phyloP scores from a whole-genome alignment of 2,888 invertebrate species.

The Caenorhabditis uteleia region DNA sequence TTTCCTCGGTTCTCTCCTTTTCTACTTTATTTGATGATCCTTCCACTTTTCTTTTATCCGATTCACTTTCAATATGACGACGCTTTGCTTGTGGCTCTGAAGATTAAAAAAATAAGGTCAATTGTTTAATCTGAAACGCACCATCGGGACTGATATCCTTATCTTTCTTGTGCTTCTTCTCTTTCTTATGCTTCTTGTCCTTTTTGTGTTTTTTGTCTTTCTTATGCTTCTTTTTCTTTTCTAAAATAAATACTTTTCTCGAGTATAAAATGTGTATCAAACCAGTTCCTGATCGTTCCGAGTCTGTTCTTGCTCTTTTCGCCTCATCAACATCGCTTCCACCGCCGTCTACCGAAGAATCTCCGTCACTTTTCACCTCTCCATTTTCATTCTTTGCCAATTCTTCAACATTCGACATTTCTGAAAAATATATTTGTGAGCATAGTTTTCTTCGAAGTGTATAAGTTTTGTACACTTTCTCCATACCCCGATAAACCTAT shows the following conservation, averaged over 20 bases:
- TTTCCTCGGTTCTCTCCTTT: neutral
- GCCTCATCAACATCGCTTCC: constrained; percentile 7
- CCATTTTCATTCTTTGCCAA: constrained; percentile 3
- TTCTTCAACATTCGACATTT: constrained; percentile 12
- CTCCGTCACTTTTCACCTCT: constrained; percentile 1
- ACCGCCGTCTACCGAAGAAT: constrained; percentile 11
- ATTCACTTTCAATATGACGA: neutral
- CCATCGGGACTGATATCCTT: constrained; percentile 8
- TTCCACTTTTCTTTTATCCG: neutral
- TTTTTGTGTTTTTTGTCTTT: constrained; percentile 23
- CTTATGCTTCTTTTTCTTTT: constrained; percentile 28
- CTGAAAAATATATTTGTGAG: no score
- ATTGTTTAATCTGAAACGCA: no score
- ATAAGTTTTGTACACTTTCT: no score
- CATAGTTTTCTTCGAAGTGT: no score
- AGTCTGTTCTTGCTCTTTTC: constrained; percentile 18
- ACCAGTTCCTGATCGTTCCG: constrained; percentile 20
- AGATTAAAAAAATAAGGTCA: no score
- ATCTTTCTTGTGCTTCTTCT: constrained; percentile 52
- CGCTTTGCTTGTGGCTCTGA: constrained; percentile 1
- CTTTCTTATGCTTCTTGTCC: constrained; percentile 39
- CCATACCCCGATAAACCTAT: no score
- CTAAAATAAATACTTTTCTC: neutral
- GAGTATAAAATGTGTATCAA: neutral
- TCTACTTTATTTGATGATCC: neutral